Conservation (phyloP, 2,888 invertebrate species). For the Orthosia gracilis region DNA sequence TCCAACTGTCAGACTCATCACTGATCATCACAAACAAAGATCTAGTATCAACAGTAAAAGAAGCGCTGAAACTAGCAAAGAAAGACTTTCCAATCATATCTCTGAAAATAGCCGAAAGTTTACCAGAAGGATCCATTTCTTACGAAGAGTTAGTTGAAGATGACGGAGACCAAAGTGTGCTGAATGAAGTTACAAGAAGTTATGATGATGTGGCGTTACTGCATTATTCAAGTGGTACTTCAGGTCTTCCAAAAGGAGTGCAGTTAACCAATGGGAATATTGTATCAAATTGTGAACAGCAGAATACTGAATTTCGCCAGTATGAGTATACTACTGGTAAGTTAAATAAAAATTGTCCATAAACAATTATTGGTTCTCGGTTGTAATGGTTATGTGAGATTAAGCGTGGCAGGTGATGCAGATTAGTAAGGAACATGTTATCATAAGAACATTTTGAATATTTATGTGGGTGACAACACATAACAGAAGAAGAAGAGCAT, state of each 20-base stretch:
- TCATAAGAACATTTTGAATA: too few relatives aligned
- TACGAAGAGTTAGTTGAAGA: conserved; percentile 91
- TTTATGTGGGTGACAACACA: too few relatives aligned
- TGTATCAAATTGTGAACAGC: conserved; percentile 86
- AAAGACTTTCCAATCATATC: conserved; percentile 89
- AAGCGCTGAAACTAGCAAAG: conserved; percentile 85
- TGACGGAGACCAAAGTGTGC: conserved; percentile 84
- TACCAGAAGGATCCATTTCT: conserved; percentile 91
- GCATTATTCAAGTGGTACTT: conserved; percentile 97
- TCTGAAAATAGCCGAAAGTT: conserved; percentile 65
- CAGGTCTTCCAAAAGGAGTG: conserved; percentile 95
- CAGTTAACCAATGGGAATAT: conserved; percentile 92
- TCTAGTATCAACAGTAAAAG: conserved; percentile 87
- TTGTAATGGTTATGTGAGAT: too few relatives aligned
- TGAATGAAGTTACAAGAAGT: conserved; percentile 82
- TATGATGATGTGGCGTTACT: conserved; percentile 92
- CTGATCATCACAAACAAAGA: conserved; percentile 91
- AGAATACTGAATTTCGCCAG: conserved; percentile 74
- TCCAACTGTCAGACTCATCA: conserved; percentile 91
- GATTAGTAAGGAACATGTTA: too few relatives aligned
- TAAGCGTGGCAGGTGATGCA: too few relatives aligned
- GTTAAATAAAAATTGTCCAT: background rate
- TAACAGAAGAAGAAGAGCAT: too few relatives aligned
- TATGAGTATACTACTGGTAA: conserved; percentile 79
- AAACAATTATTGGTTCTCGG: too few relatives aligned